phyloP scores from a whole-genome alignment of 2,888 invertebrate species.

The Agelastica alni region DNA sequence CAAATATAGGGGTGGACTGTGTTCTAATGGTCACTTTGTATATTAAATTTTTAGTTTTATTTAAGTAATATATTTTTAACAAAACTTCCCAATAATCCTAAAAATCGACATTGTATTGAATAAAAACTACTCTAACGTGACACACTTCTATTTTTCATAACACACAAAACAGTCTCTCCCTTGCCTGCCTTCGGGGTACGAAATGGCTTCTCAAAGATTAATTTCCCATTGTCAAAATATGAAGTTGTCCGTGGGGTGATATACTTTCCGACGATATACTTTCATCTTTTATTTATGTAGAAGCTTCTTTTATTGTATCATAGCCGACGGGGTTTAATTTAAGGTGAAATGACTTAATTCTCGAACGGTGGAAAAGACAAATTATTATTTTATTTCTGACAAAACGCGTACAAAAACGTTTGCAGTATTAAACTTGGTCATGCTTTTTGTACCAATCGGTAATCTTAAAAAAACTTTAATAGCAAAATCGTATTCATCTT shows the following conservation, averaged over 20 bases:
- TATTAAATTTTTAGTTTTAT: no score
- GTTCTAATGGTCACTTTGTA: no score
- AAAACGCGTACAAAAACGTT: no score
- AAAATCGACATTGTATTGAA: no score
- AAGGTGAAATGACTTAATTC: neutral
- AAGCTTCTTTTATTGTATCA: conserved; percentile 3
- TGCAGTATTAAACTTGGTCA: no score
- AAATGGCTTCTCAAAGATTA: conserved; percentile 19
- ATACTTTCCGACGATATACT: neutral
- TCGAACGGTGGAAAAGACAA: neutral
- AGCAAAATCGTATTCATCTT: no score
- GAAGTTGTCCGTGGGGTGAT: conserved; percentile 20
- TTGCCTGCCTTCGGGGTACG: neutral
- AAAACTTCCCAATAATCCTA: no score
- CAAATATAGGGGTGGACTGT: no score
- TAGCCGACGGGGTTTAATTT: conserved; percentile 3
- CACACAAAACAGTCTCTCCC: conserved; percentile 9
- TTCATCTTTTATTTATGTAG: conserved; percentile 4
- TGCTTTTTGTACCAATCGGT: no score
- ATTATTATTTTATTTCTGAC: neutral
- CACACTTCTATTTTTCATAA: conserved; percentile 5
- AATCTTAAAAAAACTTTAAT: no score
- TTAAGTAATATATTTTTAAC: no score
- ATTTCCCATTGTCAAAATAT: conserved; percentile 22
- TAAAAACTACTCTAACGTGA: neutral